phyloP scores from a whole-genome alignment of 2,888 invertebrate genomes.

The Synergus itoensis region DNA sequence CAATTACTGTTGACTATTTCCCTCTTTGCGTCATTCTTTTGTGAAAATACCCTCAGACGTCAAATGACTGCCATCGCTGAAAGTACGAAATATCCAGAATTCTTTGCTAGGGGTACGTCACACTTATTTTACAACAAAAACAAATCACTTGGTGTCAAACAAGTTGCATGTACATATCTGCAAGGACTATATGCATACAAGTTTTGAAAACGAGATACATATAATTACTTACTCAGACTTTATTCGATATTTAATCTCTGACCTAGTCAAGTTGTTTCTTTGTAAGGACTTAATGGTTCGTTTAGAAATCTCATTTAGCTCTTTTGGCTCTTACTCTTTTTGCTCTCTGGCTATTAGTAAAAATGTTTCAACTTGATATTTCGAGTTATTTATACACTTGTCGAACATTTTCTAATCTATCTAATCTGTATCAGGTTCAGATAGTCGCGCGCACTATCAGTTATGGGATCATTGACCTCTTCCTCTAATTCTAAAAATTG shows the following conservation, averaged over 20 bases:
- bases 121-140: neutral
- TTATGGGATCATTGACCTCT: neutral
- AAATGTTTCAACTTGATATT: neutral
- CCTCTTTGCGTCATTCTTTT: neutral
- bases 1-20: conserved; percentile 19
- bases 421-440: neutral
- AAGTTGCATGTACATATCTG: too few species aligned
- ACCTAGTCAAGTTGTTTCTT: conserved; percentile 31
- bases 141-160: neutral
- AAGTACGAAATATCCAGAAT: neutral
- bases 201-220: too few species aligned
- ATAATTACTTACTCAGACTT: conserved; percentile 3
- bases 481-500: neutral
- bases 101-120: neutral
- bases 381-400: neutral
- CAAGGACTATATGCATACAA: too few species aligned
- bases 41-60: neutral
- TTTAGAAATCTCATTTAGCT: neutral
- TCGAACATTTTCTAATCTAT: neutral
- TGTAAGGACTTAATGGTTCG: conserved; percentile 2
- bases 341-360: neutral
- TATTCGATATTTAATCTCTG: conserved; percentile 30
- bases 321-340: neutral
- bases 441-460: neutral
- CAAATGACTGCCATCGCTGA: neutral